Evolutionary conservation across 2,113 vertebrate species (phyloP).

Genomic region (Dissostichus mawsoni): DNA sequence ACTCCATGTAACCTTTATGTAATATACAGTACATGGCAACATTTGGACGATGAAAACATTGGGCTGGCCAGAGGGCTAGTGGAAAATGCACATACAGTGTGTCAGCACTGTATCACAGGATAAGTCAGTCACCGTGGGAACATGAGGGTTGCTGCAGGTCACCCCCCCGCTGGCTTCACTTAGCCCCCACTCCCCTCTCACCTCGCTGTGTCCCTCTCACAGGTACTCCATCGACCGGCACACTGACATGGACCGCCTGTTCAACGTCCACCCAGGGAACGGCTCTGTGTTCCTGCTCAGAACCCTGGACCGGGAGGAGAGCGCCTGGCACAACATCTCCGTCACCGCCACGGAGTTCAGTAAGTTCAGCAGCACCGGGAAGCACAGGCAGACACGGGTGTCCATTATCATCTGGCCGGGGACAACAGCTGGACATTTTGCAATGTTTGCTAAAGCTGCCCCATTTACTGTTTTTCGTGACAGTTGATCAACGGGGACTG

Average conservation of each 20-base stretch:
- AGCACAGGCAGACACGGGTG: too few species aligned
- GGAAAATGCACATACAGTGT: not conserved
- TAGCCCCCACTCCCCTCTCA: not conserved
- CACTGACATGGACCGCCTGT: constrained; percentile 93
- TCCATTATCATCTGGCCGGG: too few species aligned
- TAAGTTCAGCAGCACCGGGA: constrained; percentile 82
- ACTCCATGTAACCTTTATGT: too few species aligned
- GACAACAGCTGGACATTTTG: too few species aligned
- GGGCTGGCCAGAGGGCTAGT: not conserved
- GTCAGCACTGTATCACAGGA: not conserved
- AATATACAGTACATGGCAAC: not conserved
- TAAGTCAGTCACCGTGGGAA: not conserved
- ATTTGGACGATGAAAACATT: not conserved
- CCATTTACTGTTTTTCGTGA: too few species aligned
- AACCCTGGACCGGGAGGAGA: constrained; percentile 91
- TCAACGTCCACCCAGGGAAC: constrained; percentile 92
- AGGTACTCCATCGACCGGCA: constrained; percentile 95
- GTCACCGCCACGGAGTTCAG: constrained; percentile 93
- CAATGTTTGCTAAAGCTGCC: too few species aligned
- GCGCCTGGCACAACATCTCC: constrained; percentile 94
- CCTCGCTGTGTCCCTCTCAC: constrained; percentile 54
- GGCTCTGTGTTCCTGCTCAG: constrained; percentile 93
- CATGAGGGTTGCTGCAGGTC: not conserved
- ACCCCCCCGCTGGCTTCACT: not conserved
- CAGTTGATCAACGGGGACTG: too few species aligned